Base-by-base conservation (phyloP, 2,888 invertebrate species). In the Stegophylla sp. region DNA sequence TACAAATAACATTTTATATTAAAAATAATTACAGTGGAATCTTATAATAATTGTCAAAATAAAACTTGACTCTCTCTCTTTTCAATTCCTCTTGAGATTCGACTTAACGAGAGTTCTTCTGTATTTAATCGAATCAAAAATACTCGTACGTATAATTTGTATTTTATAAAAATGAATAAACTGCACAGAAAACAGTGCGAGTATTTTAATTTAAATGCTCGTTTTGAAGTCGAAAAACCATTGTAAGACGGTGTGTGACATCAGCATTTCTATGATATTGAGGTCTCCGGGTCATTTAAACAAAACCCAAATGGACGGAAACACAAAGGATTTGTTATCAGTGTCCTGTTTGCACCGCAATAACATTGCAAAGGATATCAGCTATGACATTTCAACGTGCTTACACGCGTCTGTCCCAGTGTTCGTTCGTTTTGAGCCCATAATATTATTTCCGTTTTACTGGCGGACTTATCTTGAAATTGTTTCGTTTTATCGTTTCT, bases 331-430 rank as follows among this genome's bases (percentile, higher is more conserved):
- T 56, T 56, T 56, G 41, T 56, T 53, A 56, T 41, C 41, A 7
- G 15, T 56, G 56, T 41, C 41, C 56, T 51, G 51, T 28, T 69
- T 69, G 51, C 51, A 51, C 34, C 51, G 51, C 28, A 20, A 28
- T 51, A 69, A 51, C n/a, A 5, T 51, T 12, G 28, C 28, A 51
- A 28, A 61, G 28, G 61, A 34, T 61, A 26, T 69, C 48, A n/a
- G n/a, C n/a, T 69, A 51, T 69, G 69, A 51, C 28, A 69, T 69
- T 69, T 69, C 51, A 34, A 28, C 51, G 51, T 51, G 28, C 23
- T 56, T 20, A 1, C 12, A 23, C 28, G 28, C 26, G 66, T 45
- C 45, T 67, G 17, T 45, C 45, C 26, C 43, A 66, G 66, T 67
- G n/a, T n/a, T n/a, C n/a, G n/a, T 34, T 45, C 66, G 66, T 45